Percentiles rank a stretch among this genome's conserved stretches.
Evolutionary conservation across 2,113 vertebrate genomes (phyloP).

Genomic region (Butorides virescens): DNA sequence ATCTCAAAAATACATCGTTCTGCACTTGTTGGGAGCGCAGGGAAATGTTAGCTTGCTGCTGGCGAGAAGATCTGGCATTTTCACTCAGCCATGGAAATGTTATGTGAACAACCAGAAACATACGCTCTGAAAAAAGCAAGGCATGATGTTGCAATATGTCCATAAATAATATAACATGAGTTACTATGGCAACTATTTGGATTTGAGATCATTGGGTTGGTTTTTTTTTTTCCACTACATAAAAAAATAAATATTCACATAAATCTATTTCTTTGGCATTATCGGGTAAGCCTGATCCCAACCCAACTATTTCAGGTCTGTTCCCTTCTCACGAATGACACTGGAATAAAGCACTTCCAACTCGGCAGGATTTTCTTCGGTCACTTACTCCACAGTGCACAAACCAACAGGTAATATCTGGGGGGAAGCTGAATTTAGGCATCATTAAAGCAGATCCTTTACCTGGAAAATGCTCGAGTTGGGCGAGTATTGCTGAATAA

Average conservation of each 20-base stretch:
- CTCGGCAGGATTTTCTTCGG: background rate
- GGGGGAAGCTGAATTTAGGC: background rate
- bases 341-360: background rate
- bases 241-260: background rate
- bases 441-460: background rate
- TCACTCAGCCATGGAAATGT: background rate
- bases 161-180: slow-evolving; percentile 27
- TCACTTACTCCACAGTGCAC: background rate
- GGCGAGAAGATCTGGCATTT: background rate
- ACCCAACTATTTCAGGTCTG: background rate
- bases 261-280: background rate
- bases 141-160: background rate
- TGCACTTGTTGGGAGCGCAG: background rate
- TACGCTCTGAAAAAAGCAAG: background rate
- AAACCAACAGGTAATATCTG: background rate
- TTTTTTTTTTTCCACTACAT: background rate
- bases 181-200: slow-evolving; percentile 41
- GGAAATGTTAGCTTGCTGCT: background rate
- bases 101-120: background rate
- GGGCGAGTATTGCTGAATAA: background rate
- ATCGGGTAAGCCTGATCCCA: background rate
- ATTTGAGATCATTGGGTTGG: background rate
- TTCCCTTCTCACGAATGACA: background rate
- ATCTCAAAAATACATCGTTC: background rate
- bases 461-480: background rate